Percentiles rank a stretch among this genome's conserved stretches.
Evolutionary conservation across 2,797 vertebrate species (phyloP).

Genomic region (Corythornis leucogaster): DNA sequence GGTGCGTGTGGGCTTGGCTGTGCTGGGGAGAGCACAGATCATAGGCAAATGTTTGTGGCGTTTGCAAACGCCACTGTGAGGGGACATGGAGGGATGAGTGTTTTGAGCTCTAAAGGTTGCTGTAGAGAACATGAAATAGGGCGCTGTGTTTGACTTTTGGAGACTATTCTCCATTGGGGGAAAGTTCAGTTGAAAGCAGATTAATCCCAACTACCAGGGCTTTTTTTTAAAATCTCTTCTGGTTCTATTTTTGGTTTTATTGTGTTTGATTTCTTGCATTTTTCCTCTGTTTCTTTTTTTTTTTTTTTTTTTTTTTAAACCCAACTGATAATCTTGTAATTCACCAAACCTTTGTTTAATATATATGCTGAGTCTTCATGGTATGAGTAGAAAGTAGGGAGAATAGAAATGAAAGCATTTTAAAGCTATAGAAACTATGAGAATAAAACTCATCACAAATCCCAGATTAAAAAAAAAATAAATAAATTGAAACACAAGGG

Average conservation of each 20-base stretch:
- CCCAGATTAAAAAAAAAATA: not conserved
- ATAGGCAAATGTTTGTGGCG: conserved; percentile 9
- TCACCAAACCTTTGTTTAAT: not conserved
- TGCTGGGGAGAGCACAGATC: not conserved
- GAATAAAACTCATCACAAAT: not conserved
- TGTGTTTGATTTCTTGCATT: not conserved
- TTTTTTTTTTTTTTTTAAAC: no score
- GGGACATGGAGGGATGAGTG: not conserved
- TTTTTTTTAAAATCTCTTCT: not conserved
- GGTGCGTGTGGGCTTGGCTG: not conserved
- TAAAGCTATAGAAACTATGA: not conserved
- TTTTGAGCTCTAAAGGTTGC: conserved; percentile 37
- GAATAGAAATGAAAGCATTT: not conserved
- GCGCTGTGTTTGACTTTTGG: not conserved
- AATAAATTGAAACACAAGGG: not conserved
- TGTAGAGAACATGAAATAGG: not conserved
- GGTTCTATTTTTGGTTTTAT: not conserved
- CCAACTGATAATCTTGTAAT: not conserved
- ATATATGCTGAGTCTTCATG: not conserved
- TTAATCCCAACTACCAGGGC: not conserved
- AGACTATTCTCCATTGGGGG: not conserved
- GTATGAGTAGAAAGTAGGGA: not conserved
- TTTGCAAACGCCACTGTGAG: not conserved
- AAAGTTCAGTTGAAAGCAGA: not conserved
- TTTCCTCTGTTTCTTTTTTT: not conserved